A percentile compares a stretch with the other conserved stretches of the same genome.
Conservation (phyloP, 1,140 invertebrate species). For the Frieseomelitta varia region DNA sequence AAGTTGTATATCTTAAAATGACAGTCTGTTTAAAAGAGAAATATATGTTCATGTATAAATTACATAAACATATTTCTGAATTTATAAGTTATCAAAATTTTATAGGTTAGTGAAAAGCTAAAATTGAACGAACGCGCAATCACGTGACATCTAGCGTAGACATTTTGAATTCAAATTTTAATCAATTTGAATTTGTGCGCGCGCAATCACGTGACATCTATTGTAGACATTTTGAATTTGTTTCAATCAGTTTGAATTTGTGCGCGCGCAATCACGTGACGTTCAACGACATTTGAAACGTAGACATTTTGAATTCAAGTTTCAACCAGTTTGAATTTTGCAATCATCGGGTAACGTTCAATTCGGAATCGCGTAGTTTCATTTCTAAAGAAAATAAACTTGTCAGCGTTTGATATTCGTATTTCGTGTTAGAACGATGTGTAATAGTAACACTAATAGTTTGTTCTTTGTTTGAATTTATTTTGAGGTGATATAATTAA, state of each 20-base stretch:
- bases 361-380: background rate
- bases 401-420: background rate
- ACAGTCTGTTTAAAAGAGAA: background rate
- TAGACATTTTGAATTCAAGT: background rate
- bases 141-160: background rate
- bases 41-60: background rate
- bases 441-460: background rate
- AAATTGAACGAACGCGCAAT: background rate
- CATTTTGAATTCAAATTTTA: no score
- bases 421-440: background rate
- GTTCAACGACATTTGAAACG: no score
- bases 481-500: no score
- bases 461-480: no score
- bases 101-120: conserved; percentile 13
- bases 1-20: conserved; percentile 4
- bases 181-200: no score
- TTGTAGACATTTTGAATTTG: background rate
- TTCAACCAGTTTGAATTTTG: conserved; percentile 6
- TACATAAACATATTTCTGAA: background rate
- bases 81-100: background rate
- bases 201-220: background rate
- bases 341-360: no score
- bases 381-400: background rate
- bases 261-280: background rate
- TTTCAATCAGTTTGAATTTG: no score